Evolutionary conservation across 2,888 invertebrate genomes (phyloP), one percentile per base, ranked within the genome.

Genomic region (Aphelenchoides bicaudatus): DNA sequence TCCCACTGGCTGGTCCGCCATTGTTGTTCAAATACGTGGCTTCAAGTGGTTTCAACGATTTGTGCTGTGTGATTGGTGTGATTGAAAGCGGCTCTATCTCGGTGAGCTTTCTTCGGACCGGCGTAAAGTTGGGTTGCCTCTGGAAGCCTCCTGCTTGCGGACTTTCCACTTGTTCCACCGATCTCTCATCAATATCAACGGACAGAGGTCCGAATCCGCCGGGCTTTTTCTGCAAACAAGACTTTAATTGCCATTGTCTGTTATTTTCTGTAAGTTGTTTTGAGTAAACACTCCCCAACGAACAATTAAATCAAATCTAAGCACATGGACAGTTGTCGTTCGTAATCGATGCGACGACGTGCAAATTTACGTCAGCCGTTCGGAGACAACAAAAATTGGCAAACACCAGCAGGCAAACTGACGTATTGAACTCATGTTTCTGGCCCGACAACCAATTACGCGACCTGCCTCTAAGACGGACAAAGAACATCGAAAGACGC

Each of bases 21-120:
- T 51, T 51, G 52, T 51, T 51, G 43, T 51, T 51, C 37, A 43
- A n/a, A n/a, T 43, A 43, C 10, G 16, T 43, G 21, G 43, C 43
- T 19, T 43, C 43, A 19, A 43, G 43, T 25, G 43, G 43, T n/a
- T 43, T 43, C 23, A 43, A 21, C n/a, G 16, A 25, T 43, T 43
- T 43, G 43, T 43, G 43, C 6, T 19, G 6, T 10, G 43, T 25
- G 43, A 43, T 43, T n/a, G 43, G 43, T n/a, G 43, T 43, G 21
- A 43, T 21, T 10, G 6, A 21, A 37, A 51, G 38, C 31, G 52
- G 52, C 25, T 25, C 52, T 23, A 51, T 51, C 13, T 38, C 52
- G 19, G 52, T 51, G 16, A 30, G n/a, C 4, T 51, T 38, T 2
- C 2, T 30, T 34, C 52, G 31, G 16, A 51, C 8, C 23, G 52